Base-by-base conservation (phyloP, 2,113 vertebrate genomes). In the Lamprotornis superbus region DNA sequence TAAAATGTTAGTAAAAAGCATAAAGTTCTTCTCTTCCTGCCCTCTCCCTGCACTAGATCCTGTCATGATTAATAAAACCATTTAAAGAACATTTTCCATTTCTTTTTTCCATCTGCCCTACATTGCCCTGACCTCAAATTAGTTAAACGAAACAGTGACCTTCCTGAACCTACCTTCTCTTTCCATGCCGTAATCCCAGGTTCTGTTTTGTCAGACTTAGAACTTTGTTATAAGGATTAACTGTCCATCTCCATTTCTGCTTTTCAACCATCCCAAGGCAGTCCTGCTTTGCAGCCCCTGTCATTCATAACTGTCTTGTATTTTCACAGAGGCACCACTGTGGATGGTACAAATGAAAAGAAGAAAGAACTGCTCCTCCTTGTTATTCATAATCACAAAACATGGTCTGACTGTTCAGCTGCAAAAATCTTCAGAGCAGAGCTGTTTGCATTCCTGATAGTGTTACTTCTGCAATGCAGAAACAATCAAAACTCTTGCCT, bases 41-140 rank as follows among this genome's bases (percentile, higher is more conserved):
- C 83, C 40, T 60, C 53, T 39, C 11, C 37, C 39, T 75, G 31
- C 40, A 46, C 37, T 84, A 89, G 61, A 79, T 65, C 15, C 53
- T 84, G 59, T 92, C 30, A 74, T 56, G 33, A 55, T 83, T 88
- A 94, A 67, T 59, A 85, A 94, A 95, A 57, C 3, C 7, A 83
- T 63, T 80, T 77, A 87, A 93, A 80, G 33, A 83, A 77, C 31
- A 56, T 90, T 94, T 94, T 89, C 87, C 12, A 57, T 94, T 84
- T 95, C 23, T 76, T 60, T 83, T 91, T 89, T 81, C 81, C 87
- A 90, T 84, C 60, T 94, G 42, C 64, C 50, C 56, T 91, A 93
- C 78, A 80, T 95, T 87, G 86, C 69, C 85, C 91, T 75, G 69
- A 94, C 76, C 68, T 94, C 87, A 65, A 93, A 95, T 95, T 76